A percentile compares a stretch with the other conserved stretches of the same genome.
phyloP scores from a whole-genome alignment of 2,797 vertebrate genomes.

The Masticophis lateralis region DNA sequence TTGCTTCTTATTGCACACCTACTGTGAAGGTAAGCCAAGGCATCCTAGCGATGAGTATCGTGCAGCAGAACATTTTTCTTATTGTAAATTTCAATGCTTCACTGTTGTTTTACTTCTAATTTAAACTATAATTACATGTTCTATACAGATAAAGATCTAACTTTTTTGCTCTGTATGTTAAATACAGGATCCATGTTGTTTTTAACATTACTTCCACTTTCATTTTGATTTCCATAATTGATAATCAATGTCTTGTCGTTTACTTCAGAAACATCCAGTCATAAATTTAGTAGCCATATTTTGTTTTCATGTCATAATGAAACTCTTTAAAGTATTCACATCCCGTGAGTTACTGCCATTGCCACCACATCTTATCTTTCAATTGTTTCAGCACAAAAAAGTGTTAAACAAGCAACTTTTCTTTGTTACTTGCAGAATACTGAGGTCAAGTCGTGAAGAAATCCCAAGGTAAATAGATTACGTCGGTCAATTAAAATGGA shows the following conservation, averaged over 20 bases:
- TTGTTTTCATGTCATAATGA: conserved; percentile 33
- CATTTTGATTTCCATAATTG: neutral
- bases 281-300: neutral
- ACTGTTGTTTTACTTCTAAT: conserved; percentile 37
- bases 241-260: conserved; percentile 3
- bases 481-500: too few species aligned
- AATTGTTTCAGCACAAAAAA: conserved; percentile 37
- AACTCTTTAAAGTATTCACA: conserved; percentile 15
- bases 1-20: neutral
- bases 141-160: conserved; percentile 5
- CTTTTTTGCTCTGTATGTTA: conserved; percentile 25
- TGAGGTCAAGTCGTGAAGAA: neutral
- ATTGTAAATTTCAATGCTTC: conserved; percentile 55
- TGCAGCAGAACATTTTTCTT: conserved; percentile 6
- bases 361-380: neutral
- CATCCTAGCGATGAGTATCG: conserved; percentile 62
- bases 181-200: neutral
- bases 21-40: conserved; percentile 33
- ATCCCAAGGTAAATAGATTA: too few species aligned
- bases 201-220: conserved; percentile 16
- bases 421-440: neutral
- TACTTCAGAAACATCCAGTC: conserved; percentile 32
- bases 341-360: conserved; percentile 25
- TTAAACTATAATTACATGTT: neutral
- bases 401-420: neutral